A percentile compares a stretch with the other conserved stretches of the same genome.
Conservation (phyloP, 2,888 invertebrate species). For the Trilocha varians region DNA sequence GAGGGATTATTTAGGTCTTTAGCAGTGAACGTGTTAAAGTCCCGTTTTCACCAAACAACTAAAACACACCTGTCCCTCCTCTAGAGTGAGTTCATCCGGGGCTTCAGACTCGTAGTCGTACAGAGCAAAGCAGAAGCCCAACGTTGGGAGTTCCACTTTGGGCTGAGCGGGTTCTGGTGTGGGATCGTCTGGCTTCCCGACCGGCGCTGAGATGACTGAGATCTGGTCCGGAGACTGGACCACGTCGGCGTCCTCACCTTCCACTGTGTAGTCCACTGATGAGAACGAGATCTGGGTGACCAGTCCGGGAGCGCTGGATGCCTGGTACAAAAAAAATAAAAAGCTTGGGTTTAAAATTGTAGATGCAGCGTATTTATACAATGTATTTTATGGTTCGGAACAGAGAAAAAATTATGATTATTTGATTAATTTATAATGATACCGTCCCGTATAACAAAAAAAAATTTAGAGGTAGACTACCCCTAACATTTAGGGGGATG, state of each 20-base stretch:
- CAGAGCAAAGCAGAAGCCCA: slow-evolving; percentile 85
- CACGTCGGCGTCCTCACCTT: slow-evolving; percentile 82
- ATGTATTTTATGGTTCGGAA: too few species aligned
- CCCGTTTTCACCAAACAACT: neutral
- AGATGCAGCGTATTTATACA: too few species aligned
- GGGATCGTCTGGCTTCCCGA: slow-evolving; percentile 52
- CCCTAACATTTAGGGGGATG: too few species aligned
- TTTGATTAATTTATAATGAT: too few species aligned
- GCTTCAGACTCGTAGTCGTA: slow-evolving; percentile 96
- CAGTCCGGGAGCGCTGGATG: slow-evolving; percentile 72
- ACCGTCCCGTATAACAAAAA: too few species aligned
- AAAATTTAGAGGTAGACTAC: too few species aligned
- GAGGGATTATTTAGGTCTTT: too few species aligned
- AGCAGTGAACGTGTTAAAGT: too few species aligned
- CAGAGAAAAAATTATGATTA: too few species aligned
- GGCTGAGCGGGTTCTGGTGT: slow-evolving; percentile 18
- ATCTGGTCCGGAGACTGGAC: slow-evolving; percentile 82
- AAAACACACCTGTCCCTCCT: slow-evolving; percentile 85
- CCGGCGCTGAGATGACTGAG: slow-evolving; percentile 77
- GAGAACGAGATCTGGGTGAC: slow-evolving; percentile 92
- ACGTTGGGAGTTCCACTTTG: slow-evolving; percentile 26
- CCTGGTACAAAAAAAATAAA: slow-evolving; percentile 25
- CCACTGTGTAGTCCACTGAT: slow-evolving; percentile 93
- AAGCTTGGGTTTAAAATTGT: too few species aligned
- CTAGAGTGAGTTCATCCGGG: slow-evolving; percentile 90